Evolutionary conservation across 92 coral and sea anemone species (phyloP), one percentile per base, ranked within the genome.

Genomic region (Phenganax subtilis): DNA sequence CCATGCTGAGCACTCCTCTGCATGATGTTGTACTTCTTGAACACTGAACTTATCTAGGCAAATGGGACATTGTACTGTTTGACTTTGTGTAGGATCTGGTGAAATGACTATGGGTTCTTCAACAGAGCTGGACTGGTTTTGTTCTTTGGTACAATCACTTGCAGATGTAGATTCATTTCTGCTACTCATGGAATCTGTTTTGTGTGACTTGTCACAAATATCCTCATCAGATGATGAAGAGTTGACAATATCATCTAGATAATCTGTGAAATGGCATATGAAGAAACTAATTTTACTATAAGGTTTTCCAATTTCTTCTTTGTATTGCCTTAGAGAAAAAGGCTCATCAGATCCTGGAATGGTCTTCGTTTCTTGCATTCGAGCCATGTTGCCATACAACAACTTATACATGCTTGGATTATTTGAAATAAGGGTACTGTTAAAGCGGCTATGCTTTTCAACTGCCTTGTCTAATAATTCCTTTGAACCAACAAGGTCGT

Each of bases 1-100:
- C 90, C 92, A 89, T 54, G 82, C 68, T 53, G 90, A 89, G 71
- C 88, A 89, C 54, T 64, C 84, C 63, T 80, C 85, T 57, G 92
- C 92, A 89, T 89, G 92, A 31, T 84, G 79, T 84, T 89, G 84
- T 15, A 89, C 84, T 14, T 59, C 65, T 14, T 14, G 16, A 1
- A 25, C 65, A 59, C 4, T 14, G 7, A 14, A 59, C 2, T 25
- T 59, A 14, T 59, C 65, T 14, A 59, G 65, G 65, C 65, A 59
- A 14, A 59, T 59, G 65, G 65, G 65, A 59, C 65, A 59, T 25
- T 59, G 65, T 6, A 59, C 27, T 1, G 16, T 59, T 25, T 59
- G 65, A 59, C n/a, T 37, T 37, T 37, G n/a, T 1, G 2, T 59
- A 14, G 65, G 27, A 59, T 14, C 65, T 59, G 65, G 65, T 59